Conservation (phyloP, 2,888 invertebrate genomes). For the Alviniconcha strummeri region DNA sequence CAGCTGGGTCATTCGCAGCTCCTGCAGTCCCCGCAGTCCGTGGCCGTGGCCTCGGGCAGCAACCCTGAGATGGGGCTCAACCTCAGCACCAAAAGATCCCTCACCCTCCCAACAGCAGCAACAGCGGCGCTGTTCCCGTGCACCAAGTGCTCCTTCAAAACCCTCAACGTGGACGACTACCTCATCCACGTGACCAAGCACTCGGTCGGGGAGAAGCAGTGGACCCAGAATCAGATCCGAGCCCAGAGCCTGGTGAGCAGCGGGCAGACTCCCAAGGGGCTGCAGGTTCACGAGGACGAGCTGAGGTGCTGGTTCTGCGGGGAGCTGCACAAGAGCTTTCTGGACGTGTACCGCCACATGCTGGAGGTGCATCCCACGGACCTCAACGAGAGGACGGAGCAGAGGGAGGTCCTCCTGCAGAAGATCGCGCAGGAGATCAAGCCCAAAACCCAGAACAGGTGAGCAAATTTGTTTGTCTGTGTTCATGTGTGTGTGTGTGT, state of each 20-base stretch:
- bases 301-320: conserved; percentile 6
- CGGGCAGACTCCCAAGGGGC: no score
- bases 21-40: neutral
- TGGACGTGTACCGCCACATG: conserved; percentile 11
- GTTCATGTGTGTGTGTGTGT: neutral
- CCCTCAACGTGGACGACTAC: conserved; percentile 59
- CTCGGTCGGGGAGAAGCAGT: neutral
- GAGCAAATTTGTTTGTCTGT: neutral
- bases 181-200: conserved; percentile 63
- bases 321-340: neutral
- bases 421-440: neutral
- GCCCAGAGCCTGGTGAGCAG: no score
- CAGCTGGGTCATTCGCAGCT: neutral
- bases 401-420: neutral
- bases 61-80: neutral
- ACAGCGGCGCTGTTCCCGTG: conserved; percentile 51
- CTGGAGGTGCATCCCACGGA: neutral
- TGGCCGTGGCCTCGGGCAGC: neutral
- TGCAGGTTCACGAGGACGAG: neutral
- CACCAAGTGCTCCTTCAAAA: conserved; percentile 64
- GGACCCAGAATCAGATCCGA: no score
- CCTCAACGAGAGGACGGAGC: neutral
- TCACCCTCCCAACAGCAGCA: neutral
- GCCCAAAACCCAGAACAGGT: neutral
- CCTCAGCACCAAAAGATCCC: neutral